phyloP scores from a whole-genome alignment of 2,888 invertebrate species.

The Linnaemya tessellans region DNA sequence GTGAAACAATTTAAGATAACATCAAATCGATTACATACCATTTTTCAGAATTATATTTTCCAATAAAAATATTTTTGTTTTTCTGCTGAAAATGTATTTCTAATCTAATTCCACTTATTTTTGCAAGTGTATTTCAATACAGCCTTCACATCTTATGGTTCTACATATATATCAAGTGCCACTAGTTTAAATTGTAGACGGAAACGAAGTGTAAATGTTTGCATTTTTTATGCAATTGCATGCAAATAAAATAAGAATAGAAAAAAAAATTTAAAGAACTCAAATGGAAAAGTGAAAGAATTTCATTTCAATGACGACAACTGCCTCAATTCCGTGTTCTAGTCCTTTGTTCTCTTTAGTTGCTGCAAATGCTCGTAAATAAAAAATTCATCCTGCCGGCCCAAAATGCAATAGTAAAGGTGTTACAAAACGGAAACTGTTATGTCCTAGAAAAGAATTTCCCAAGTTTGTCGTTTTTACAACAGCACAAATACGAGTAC shows the following conservation, averaged over 20 bases:
- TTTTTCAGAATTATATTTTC: too few relatives aligned
- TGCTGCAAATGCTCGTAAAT: conserved; percentile 54
- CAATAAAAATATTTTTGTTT: too few relatives aligned
- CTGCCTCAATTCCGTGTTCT: conserved; percentile 48
- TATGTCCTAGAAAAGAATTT: conserved; percentile 74
- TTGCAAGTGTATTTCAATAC: conserved; percentile 10
- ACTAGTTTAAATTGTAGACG: conserved; percentile 62
- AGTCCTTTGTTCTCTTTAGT: conserved; percentile 34
- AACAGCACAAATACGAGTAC: conserved; percentile 21
- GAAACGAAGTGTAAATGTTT: conserved; percentile 73
- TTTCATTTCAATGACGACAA: conserved; percentile 35
- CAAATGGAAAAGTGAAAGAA: conserved; percentile 35
- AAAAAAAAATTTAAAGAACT: conserved; percentile 3
- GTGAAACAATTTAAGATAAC: too few relatives aligned
- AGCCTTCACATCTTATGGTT: conserved; percentile 51
- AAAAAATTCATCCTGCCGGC: conserved; percentile 43
- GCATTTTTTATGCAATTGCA: conserved; percentile 75
- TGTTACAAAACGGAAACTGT: conserved; percentile 72
- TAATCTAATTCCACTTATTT: neutral
- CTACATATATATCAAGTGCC: conserved; percentile 53
- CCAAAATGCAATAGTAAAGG: conserved; percentile 50
- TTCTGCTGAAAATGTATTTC: too few relatives aligned
- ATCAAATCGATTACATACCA: too few relatives aligned
- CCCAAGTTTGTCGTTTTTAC: conserved; percentile 73
- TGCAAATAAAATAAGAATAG: conserved; percentile 68